Evolutionary conservation across 2,888 invertebrate species (phyloP), one percentile per base, ranked within the genome.

Genomic region (Rhagonycha fulva): DNA sequence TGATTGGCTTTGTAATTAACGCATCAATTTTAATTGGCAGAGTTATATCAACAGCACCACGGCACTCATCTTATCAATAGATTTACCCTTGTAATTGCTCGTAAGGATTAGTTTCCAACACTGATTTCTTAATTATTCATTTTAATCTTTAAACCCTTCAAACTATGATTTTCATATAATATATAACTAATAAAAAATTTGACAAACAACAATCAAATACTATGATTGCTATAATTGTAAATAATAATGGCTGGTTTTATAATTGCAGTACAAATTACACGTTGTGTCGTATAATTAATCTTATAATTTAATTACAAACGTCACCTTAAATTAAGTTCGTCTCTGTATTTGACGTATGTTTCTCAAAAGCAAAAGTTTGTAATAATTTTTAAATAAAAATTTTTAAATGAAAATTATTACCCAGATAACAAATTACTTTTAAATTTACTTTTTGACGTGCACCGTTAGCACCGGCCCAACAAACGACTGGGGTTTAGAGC

Each of bases 11-110:
- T 86, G 84, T 87, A 87, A 87, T 87, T 86, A 86, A 85, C 83
- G 84, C 85, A 86, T 87, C 86, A 86, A 85, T 87, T 86, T 87
- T 87, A 87, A 87, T 86, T 86, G 87, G 85, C 86, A 84, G 79
- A 82, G 83, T 80, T 79, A 82, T 80, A 74, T 78, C 80, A 80
- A 77, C 76, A 80, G 71, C 77, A 80, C 68, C 79, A 78, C 79
- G 78, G 78, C 80, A 77, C 77, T 79, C 80, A 80, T 81, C 82
- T 82, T 84, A 76, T 76, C 76, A 70, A 84, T 85, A 84, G 84
- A 83, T 84, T 84, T 84, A 84, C 86, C 85, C 85, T 83, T 82
- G 83, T 86, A 86, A 87, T 86, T 87, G 86, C 85, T 83, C 80
- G 82, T 80, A 83, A 77, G 84, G 86, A 86, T 87, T 86, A 86